These are phyloP conservation scores for Microtus oregoni DNA, from an alignment of 2,113 vertebrate genomes.

Conservation along the genomic window DNA sequence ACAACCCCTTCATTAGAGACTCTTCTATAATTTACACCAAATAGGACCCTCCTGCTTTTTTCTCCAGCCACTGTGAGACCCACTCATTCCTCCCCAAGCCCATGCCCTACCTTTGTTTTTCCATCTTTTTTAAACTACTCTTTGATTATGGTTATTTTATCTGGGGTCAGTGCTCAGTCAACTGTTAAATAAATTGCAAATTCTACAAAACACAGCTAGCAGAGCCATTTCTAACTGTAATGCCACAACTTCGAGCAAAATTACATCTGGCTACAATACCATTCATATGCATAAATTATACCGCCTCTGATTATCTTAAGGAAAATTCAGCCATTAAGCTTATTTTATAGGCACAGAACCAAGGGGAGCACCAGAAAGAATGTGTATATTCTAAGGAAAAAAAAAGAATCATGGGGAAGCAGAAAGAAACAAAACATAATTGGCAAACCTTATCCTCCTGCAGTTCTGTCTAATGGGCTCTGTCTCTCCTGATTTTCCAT, in stretches of 20 bases:
- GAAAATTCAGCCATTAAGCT: slow-evolving; percentile 90
- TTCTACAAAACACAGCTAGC: slow-evolving; percentile 89
- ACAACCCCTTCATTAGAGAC: background rate
- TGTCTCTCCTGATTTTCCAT: slow-evolving; percentile 82
- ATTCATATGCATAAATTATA: slow-evolving; percentile 90
- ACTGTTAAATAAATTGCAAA: slow-evolving; percentile 91
- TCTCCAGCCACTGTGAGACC: background rate
- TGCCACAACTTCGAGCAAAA: slow-evolving; percentile 90
- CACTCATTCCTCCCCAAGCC: slow-evolving; percentile 63
- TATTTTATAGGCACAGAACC: slow-evolving; percentile 89
- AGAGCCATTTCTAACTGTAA: slow-evolving; percentile 91
- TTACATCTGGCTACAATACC: slow-evolving; percentile 90
- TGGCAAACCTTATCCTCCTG: slow-evolving; percentile 85
- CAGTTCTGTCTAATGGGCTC: slow-evolving; percentile 84
- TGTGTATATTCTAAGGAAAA: slow-evolving; percentile 77
- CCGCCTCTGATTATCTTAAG: slow-evolving; percentile 89
- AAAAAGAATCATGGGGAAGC: slow-evolving; percentile 81
- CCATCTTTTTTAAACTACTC: slow-evolving; percentile 70
- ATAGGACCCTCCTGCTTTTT: background rate
- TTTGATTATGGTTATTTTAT: slow-evolving; percentile 88
- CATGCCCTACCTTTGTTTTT: slow-evolving; percentile 61
- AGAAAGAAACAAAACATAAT: slow-evolving; percentile 83
- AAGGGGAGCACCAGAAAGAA: slow-evolving; percentile 86
- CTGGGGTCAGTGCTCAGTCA: slow-evolving; percentile 91
- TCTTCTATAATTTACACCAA: background rate